Percentiles rank a stretch among this genome's conserved stretches.
Conservation (phyloP, 2,113 vertebrate genomes). For the Theristicus caerulescens region DNA sequence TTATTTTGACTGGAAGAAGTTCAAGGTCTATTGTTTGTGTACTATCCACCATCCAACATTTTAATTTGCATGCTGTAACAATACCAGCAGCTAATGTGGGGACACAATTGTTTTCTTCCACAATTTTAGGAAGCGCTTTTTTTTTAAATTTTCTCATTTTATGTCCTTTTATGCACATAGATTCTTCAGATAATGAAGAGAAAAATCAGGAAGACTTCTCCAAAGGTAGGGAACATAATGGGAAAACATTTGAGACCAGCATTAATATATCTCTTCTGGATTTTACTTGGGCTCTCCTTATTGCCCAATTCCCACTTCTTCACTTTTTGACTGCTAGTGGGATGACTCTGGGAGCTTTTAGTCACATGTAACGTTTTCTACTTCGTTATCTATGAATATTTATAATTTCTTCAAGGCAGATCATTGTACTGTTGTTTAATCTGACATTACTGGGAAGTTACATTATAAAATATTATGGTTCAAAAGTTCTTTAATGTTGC, state of each 20-base stretch:
- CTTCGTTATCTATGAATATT: neutral
- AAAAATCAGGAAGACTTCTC: conserved; percentile 1
- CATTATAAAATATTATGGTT: neutral
- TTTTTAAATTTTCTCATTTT: neutral
- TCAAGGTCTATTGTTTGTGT: conserved; percentile 51
- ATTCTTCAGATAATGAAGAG: conserved; percentile 14
- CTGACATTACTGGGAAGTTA: neutral
- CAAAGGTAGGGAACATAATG: neutral
- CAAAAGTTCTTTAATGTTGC: neutral
- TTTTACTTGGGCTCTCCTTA: neutral
- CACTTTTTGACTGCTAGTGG: neutral
- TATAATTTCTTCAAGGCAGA: neutral
- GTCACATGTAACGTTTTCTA: neutral
- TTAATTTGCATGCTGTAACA: conserved; percentile 39
- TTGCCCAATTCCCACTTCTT: neutral
- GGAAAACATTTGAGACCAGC: neutral
- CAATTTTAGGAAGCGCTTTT: conserved; percentile 51
- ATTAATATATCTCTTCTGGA: neutral
- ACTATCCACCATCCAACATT: conserved; percentile 17
- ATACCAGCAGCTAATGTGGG: neutral
- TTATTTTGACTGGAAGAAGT: conserved; percentile 42
- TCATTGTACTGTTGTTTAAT: neutral
- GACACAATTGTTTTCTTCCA: conserved; percentile 54
- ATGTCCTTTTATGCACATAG: conserved; percentile 7
- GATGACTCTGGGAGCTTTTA: neutral